Evolutionary conservation across 2,113 vertebrate species (phyloP).

Genomic region (Collichthys lucidus): DNA sequence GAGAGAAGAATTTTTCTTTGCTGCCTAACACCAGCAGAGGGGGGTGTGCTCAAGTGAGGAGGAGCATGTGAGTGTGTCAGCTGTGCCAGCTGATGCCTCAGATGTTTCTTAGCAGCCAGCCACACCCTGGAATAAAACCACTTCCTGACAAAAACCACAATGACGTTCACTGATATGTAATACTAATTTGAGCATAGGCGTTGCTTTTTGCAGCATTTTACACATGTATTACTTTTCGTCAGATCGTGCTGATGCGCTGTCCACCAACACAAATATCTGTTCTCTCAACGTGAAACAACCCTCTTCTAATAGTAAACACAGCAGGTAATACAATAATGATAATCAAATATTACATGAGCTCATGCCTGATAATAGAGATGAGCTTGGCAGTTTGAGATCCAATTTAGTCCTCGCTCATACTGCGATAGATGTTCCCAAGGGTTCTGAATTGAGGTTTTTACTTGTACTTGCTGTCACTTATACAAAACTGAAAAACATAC

Average conservation of each 20-base stretch:
- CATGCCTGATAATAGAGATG: constrained; percentile 7
- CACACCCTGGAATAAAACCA: constrained; percentile 63
- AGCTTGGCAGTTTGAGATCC: constrained; percentile 20
- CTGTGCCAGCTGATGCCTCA: constrained; percentile 25
- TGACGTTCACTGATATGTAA: too few relatives aligned
- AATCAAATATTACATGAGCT: constrained; percentile 17
- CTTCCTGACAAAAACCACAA: constrained; percentile 13
- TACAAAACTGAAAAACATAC: constrained; percentile 51
- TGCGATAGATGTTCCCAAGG: constrained; percentile 12
- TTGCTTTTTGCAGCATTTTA: too few relatives aligned
- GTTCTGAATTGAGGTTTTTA: constrained; percentile 32
- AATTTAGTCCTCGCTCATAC: neutral
- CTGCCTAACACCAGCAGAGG: constrained; percentile 78
- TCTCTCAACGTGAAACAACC: too few relatives aligned
- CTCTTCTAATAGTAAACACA: too few relatives aligned
- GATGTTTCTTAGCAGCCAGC: constrained; percentile 44
- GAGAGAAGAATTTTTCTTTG: constrained; percentile 47
- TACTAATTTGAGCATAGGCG: too few relatives aligned
- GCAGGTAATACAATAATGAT: constrained; percentile 8
- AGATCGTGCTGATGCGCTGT: too few relatives aligned
- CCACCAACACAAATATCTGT: too few relatives aligned
- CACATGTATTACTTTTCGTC: too few relatives aligned
- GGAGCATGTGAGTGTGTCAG: constrained; percentile 30
- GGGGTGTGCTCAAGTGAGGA: constrained; percentile 73
- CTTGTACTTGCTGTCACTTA: constrained; percentile 43